A percentile compares a stretch with the other conserved stretches of the same genome.
Conservation (phyloP, 2,113 vertebrate genomes). For the Elachura formosa region DNA sequence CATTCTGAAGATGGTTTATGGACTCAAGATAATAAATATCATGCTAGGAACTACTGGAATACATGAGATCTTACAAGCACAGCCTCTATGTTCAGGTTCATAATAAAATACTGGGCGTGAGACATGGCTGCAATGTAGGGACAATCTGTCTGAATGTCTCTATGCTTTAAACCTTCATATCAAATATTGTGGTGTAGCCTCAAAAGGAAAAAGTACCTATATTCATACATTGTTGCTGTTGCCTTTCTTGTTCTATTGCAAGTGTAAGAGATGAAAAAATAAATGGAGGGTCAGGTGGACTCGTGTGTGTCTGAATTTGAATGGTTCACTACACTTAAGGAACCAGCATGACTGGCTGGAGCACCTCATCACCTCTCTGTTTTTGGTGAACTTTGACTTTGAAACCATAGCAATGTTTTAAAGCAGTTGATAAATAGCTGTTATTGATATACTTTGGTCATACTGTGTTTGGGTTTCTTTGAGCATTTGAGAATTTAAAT, state of each 20-base stretch:
- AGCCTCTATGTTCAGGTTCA: not conserved
- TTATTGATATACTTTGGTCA: not conserved
- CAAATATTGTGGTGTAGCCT: not conserved
- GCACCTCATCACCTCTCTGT: not conserved
- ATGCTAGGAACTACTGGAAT: not conserved
- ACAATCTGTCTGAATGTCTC: not conserved
- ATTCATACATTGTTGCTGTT: not conserved
- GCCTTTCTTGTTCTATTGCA: not conserved
- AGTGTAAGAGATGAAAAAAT: not conserved
- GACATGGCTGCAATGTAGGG: not conserved
- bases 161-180: not conserved
- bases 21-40: not conserved
- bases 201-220: not conserved
- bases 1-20: not conserved
- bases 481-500: not conserved
- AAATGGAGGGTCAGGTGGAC: not conserved
- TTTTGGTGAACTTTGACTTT: not conserved
- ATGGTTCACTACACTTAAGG: accelerated
- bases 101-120: not conserved
- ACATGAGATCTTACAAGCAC: not conserved
- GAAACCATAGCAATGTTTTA: not conserved
- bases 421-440: not conserved
- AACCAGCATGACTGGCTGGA: not conserved
- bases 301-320: accelerated
- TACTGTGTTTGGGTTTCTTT: not conserved